Evolutionary conservation across 2,113 vertebrate species (phyloP).

Genomic region (Proterorhinus semilunaris): DNA sequence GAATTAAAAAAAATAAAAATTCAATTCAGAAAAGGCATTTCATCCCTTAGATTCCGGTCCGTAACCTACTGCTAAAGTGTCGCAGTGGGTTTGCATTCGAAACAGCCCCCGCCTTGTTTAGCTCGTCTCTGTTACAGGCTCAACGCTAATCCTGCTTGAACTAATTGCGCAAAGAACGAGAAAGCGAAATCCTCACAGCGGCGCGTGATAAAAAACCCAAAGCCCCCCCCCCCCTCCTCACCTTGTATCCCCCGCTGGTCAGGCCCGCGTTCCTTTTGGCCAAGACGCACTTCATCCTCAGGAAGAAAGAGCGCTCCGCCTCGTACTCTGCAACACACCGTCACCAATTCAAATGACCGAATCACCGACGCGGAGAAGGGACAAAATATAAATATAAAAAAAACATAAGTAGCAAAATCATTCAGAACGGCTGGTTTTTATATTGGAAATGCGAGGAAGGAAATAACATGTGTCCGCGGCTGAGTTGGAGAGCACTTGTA

Average conservation of each 20-base stretch:
- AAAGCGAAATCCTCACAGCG: neutral
- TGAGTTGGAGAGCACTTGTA: constrained; percentile 6
- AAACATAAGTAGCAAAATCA: neutral
- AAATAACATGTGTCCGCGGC: neutral
- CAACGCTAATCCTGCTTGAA: neutral
- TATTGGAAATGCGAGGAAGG: neutral
- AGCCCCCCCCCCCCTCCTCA: constrained; percentile 39
- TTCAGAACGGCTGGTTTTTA: neutral
- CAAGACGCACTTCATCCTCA: constrained; percentile 97
- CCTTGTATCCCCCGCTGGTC: constrained; percentile 98
- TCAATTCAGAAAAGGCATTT: too few relatives aligned
- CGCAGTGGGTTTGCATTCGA: neutral
- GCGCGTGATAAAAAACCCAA: too few relatives aligned
- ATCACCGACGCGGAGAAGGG: neutral
- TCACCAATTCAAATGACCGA: neutral
- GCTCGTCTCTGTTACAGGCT: neutral
- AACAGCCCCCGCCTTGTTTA: neutral
- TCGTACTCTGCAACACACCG: constrained; percentile 84
- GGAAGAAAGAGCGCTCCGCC: constrained; percentile 94
- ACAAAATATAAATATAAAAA: too few relatives aligned
- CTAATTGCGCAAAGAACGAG: neutral
- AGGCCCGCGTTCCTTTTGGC: constrained; percentile 97
- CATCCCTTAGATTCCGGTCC: too few relatives aligned
- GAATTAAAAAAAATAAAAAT: too few relatives aligned
- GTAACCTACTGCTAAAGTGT: too few relatives aligned